Percentiles rank a stretch among this genome's conserved stretches.
These are phyloP conservation scores for Branchinecta lindahli DNA, from an alignment of 1,140 invertebrate species.

Conservation along the genomic window DNA sequence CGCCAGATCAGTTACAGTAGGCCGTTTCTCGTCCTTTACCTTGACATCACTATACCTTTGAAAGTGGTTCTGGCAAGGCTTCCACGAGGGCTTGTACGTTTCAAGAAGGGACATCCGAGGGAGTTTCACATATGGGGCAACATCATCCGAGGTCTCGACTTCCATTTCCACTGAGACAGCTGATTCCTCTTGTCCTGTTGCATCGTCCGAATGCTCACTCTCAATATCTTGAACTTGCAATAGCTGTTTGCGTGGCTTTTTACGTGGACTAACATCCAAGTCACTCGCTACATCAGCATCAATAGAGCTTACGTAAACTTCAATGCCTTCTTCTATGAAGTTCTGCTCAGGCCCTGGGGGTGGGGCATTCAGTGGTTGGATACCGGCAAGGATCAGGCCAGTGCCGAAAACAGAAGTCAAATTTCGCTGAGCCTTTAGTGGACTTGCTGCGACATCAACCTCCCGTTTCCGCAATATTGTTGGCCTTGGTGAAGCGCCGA, in stretches of 20 bases:
- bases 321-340: slow-evolving; percentile 16
- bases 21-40: slow-evolving; percentile 62
- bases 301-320: slow-evolving; percentile 20
- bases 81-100: slow-evolving; percentile 40
- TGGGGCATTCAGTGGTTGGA: slow-evolving; percentile 11
- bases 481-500: slow-evolving; percentile 46
- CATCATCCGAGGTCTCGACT: slow-evolving; percentile 6
- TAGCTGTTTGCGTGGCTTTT: slow-evolving; percentile 58
- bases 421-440: slow-evolving; percentile 36
- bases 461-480: slow-evolving; percentile 50
- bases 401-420: slow-evolving; percentile 27
- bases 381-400: slow-evolving; percentile 26
- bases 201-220: background rate
- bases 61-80: slow-evolving; percentile 61
- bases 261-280: slow-evolving; percentile 50
- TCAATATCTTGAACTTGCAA: slow-evolving; percentile 36
- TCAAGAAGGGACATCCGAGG: slow-evolving; percentile 33
- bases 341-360: slow-evolving; percentile 12
- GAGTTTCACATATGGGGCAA: slow-evolving; percentile 21
- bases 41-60: slow-evolving; percentile 69
- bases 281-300: slow-evolving; percentile 20
- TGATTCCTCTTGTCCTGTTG: slow-evolving; percentile 12
- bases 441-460: slow-evolving; percentile 36
- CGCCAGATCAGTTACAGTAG: slow-evolving; percentile 70
- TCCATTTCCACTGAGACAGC: background rate